Percentiles rank a stretch among this genome's conserved stretches.
phyloP scores from a whole-genome alignment of 2,797 vertebrate genomes.

The Choloepus didactylus region DNA sequence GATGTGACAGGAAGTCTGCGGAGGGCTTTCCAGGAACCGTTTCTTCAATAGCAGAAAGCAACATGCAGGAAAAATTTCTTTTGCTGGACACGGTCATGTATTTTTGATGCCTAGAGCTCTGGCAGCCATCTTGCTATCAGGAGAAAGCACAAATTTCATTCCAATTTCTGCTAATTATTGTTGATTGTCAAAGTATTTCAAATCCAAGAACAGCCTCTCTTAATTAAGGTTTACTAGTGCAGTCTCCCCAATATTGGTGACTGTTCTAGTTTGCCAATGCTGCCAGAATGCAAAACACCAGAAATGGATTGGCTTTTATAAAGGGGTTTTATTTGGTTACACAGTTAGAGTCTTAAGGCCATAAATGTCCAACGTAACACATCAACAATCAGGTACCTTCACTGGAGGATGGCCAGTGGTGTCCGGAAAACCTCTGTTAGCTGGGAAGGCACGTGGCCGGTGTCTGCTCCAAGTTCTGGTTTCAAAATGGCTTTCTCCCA shows the following conservation, averaged over 20 bases:
- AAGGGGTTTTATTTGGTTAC: too few relatives aligned
- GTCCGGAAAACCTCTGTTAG: too few relatives aligned
- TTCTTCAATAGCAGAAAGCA: background rate
- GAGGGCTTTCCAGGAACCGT: background rate
- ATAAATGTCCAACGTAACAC: too few relatives aligned
- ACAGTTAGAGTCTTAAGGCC: too few relatives aligned
- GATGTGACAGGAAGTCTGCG: background rate
- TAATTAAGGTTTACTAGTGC: background rate
- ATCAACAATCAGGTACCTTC: too few relatives aligned
- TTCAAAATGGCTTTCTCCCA: too few relatives aligned
- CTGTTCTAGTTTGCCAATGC: too few relatives aligned
- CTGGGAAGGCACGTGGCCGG: too few relatives aligned
- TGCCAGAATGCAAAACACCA: too few relatives aligned
- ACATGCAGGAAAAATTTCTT: background rate
- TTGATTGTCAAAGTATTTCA: conserved; percentile 38
- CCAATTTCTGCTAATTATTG: conserved; percentile 32
- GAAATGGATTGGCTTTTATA: too few relatives aligned
- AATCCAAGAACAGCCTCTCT: conserved; percentile 25
- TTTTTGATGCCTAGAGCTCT: background rate
- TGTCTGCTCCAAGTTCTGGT: too few relatives aligned
- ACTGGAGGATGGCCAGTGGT: too few relatives aligned
- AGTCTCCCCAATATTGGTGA: background rate
- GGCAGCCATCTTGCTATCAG: background rate
- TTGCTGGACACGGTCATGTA: background rate
- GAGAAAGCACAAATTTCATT: conserved; percentile 40